Evolutionary conservation across 2,113 vertebrate species (phyloP).

Genomic region (Callorhinus ursinus): DNA sequence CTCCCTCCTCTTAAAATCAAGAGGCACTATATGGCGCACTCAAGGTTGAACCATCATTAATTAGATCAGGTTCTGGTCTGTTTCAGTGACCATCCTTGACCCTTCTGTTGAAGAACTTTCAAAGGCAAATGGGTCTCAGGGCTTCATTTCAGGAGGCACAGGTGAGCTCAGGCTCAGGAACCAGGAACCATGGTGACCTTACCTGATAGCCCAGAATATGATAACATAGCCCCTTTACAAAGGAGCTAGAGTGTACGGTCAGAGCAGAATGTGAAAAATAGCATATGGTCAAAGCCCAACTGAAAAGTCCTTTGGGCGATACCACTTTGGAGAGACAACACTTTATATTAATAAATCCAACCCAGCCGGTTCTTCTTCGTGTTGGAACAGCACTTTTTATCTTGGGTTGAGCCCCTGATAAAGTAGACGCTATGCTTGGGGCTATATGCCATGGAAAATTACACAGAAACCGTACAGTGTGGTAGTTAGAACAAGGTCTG

Average conservation of each 20-base stretch:
- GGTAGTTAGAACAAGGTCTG: not conserved
- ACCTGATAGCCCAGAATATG: fast-evolving
- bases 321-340: not conserved
- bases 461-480: not conserved
- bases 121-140: not conserved
- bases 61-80: not conserved
- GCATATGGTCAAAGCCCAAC: fast-evolving
- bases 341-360: not conserved
- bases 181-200: not conserved
- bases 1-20: not conserved
- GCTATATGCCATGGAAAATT: not conserved
- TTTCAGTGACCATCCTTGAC: not conserved
- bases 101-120: not conserved
- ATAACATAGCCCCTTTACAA: not conserved
- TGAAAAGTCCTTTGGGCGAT: not conserved
- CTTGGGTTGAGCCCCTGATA: not conserved
- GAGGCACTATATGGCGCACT: fast-evolving
- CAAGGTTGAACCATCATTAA: no score
- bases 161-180: not conserved
- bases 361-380: not conserved
- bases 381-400: not conserved
- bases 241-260: not conserved
- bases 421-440: not conserved
- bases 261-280: not conserved
- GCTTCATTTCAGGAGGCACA: not conserved